Evolutionary conservation across 1,140 invertebrate genomes (phyloP), one percentile per base, ranked within the genome.

Genomic region (Drosophila arizonae): DNA sequence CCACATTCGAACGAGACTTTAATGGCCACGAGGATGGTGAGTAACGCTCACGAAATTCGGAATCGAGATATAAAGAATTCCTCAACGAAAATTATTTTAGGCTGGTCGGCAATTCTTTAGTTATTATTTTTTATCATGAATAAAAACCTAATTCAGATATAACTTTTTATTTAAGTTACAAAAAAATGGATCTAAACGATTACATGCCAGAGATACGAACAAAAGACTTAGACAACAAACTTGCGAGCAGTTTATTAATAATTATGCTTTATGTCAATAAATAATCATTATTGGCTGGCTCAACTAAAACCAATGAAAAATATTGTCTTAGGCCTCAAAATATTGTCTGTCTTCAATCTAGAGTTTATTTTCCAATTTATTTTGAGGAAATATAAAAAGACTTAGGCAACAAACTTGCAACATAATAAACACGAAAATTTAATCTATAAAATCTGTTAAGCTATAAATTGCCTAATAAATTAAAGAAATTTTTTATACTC

Each of bases 61-160:
- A 5, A 3, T 58, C 26, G n/a, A 41, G 10, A 64, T 54, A 66
- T 51, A 79, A 76, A 67, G 77, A 81, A 51, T 81, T 72, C 79
- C 28, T 46, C 46, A 24, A 79, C 68, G 28, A 66, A 77, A 65
- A 67, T 65, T 10, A 6, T 55, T 50, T 11, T 21, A 5, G 39
- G 15, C 9, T 24, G n/a, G 0, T 21, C 10, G 17, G 10, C 9
- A 21, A 10, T 45, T 46, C 45, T 39, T 39, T 39, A 39, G 33
- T 9, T 36, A 36, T 24, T 24, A 24, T 24, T 24, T 24, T 39
- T 39, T 2, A 11, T 39, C 36, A 39, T 39, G 36, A 39, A 39
- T 39, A 39, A 39, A 11, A 11, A 39, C 3, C 11, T 39, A 3
- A 13, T 39, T 4, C 4, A 30, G 4, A 39, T 39, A 39, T 39